Evolutionary conservation across 1,140 invertebrate species (phyloP), one percentile per base, ranked within the genome.

Genomic region (Hyphantria cunea): DNA sequence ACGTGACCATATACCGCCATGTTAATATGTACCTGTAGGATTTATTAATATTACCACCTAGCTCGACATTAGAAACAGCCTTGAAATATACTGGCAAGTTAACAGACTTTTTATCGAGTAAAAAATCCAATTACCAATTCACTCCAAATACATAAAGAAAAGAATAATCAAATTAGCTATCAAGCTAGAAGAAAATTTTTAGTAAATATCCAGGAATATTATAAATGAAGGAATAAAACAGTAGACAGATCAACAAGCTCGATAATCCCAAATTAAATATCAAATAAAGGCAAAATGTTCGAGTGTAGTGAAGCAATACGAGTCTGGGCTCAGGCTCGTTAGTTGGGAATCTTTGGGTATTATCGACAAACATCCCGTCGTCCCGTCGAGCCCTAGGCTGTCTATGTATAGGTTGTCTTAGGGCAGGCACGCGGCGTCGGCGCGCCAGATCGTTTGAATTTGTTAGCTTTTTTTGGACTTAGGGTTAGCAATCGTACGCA

Each of bases 331-430:
- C 33, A 32, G 49, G 42, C 48, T 58, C 54, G 54, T 53, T 65
- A 58, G 59, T 47, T 39, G 48, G 59, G 41, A 65, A 66, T 68
- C 49, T 58, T 48, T 59, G 32, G 50, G 58, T 58, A 44, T 53
- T 71, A 71, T 74, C 66, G 69, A 75, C 62, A 66, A 70, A 66
- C 64, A 70, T 68, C 66, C 63, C 66, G 74, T 54, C 70, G 68
- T 68, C 66, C 63, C 66, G 74, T 54, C 70, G 68, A 69, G 72
- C 71, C 77, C 77, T 84, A 80, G 75, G 73, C 72, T 68, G 69
- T 66, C 74, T 81, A 80, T 81, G 73, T 79, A 69, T 83, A 74
- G 67, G 78, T 87, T 87, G 84, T 75, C 81, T 86, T 82, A 87
- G 84, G 84, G 78, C 82, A 87, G 84, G 84, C 82, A 84, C 76